phyloP scores from a whole-genome alignment of 2,113 vertebrate species.

The Prietella phreatophila region DNA sequence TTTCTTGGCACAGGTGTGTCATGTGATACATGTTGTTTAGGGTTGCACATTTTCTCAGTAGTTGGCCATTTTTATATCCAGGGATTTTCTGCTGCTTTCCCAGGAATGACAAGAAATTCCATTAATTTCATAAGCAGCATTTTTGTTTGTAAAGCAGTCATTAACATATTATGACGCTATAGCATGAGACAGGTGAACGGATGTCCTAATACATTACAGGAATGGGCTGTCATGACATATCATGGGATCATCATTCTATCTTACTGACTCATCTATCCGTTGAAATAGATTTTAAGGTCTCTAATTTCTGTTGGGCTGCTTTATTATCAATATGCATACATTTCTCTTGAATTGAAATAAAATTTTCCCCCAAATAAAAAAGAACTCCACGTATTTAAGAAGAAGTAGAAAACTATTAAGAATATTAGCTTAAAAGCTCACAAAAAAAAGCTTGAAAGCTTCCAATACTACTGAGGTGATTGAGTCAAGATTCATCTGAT shows the following conservation, averaged over 20 bases:
- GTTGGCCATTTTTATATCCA: not conserved
- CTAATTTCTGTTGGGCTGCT: not conserved
- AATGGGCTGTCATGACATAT: not conserved
- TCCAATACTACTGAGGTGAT: not conserved
- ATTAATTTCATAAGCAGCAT: not conserved
- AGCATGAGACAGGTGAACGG: not conserved
- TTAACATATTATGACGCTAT: not conserved
- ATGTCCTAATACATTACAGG: not conserved
- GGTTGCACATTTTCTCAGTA: slow-evolving; percentile 5
- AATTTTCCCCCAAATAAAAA: not conserved
- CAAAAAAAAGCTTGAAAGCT: not conserved
- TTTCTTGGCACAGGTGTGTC: slow-evolving; percentile 23
- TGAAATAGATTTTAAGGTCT: not conserved
- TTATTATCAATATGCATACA: not conserved
- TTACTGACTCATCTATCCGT: not conserved
- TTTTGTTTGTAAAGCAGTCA: not conserved
- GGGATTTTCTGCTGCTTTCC: not conserved
- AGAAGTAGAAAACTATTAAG: not conserved
- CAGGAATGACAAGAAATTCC: not conserved
- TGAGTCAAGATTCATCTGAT: not conserved
- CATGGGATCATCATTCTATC: not conserved
- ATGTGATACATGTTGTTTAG: slow-evolving; percentile 12
- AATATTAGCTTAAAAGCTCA: not conserved
- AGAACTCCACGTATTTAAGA: not conserved
- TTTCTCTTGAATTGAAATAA: not conserved